Base-by-base conservation (phyloP, 2,888 invertebrate species). In the Synergus gifuensis region DNA sequence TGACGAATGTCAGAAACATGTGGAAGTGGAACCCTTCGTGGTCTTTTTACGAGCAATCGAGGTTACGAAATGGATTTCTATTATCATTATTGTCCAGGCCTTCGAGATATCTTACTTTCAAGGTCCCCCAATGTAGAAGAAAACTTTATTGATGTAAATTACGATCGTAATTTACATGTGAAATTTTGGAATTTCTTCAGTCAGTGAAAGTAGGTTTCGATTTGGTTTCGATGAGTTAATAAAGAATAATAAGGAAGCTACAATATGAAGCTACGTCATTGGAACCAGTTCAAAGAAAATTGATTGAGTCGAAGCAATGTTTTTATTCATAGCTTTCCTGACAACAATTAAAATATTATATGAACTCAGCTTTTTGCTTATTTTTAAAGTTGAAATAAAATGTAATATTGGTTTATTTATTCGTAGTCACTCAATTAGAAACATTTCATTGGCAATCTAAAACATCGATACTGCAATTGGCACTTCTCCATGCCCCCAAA, bases 141-240 rank as follows among this genome's bases (percentile, higher is more conserved):
- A 73, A 14, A 58, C 67, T 28, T 44, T 54, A 54, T 58, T 49
- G 7, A 49, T n/a, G 18, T 73, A n/a, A 54, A 73, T 58, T 73
- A 58, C 49, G 73, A 73, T 12, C 40, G 5, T 36, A 4, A 36
- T 36, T 36, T 36, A 5, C 54, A 73, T 54, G 49, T 73, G 42
- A 18, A 40, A 40, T n/a, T 40, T 66, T 11, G n/a, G 54, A 54
- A 49, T 28, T 49, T 73, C 46, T n/a, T 49, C 18, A 73, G 42
- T 73, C 54, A 73, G 73, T 73, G 54, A 58, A 73, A 73, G 73
- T 54, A 36, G 18, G n/a, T 73, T 58, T 73, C 36, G 49, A 36
- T 0, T 36, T 36, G 36, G 0, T 5, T 5, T 36, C 5, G 7
- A 36, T 36, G 5, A 36, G 36, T 36, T 22, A 36, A 54, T 36